Evolutionary conservation across 2,113 vertebrate species (phyloP), one percentile per base, ranked within the genome.

Genomic region (Platanista minor): DNA sequence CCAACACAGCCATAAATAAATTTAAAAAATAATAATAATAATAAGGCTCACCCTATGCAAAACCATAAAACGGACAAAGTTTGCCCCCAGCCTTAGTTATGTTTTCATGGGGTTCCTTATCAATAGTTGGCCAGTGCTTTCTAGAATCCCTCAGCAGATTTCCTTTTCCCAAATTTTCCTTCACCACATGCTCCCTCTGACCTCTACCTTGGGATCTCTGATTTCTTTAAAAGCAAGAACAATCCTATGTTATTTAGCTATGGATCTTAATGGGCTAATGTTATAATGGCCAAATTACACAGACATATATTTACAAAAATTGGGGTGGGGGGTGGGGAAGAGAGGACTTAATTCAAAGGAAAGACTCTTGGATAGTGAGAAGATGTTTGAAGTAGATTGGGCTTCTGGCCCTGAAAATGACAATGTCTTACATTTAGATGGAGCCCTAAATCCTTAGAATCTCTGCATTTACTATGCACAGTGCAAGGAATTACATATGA

Each of bases 161-260:
- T 59, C 36, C n/a, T 67, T 66, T 61, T 71, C 84, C 36, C 36
- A 64, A 0, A 17, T 62, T 96, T 77, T 18, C 27, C 80, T 94
- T 67, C 5, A 49, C 33, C 9, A 54, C 1, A 17, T n/a, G 13
- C 8, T 80, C 15, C 64, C 23, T 81, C 57, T 95, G 84, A 87
- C n/a, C n/a, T 92, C 36, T 64, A 31, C 62, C 41, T 74, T 78
- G 29, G 75, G 59, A 20, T 84, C 64, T 84, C 39, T 83, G 15
- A 59, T 61, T 71, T 82, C 52, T 71, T 92, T 92, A 66, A 86
- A 75, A 95, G 81, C 64, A 92, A 71, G n/a, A 81, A 80, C 14
- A 61, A 72, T 27, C 9, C 41, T 77, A 14, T 39, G 33, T 95
- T 66, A 49, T 72, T 87, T 87, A 89, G 39, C n/a, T 78, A 23